Evolutionary conservation across 2,113 vertebrate species (phyloP).

Genomic region (Ellobius talpinus): DNA sequence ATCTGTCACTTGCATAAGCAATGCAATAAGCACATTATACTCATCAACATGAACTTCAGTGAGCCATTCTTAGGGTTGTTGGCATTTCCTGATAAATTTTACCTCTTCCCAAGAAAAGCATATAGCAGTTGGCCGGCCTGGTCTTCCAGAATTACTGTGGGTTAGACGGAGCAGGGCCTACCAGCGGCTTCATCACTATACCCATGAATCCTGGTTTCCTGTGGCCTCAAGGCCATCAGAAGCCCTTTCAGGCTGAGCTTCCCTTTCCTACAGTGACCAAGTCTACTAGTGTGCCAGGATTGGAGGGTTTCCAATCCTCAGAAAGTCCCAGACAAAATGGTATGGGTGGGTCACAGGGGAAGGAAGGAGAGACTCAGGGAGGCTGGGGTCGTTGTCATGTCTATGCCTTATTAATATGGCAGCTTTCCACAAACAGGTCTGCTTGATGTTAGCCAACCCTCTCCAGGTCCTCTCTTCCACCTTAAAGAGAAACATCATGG

Average conservation of each 20-base stretch:
- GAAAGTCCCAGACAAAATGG: background rate
- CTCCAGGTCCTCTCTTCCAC: no score
- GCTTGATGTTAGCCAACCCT: fast-evolving
- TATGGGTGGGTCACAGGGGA: no score
- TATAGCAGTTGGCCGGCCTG: background rate
- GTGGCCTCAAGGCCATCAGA: background rate
- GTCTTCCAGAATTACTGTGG: background rate
- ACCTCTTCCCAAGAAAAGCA: background rate
- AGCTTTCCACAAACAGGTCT: background rate
- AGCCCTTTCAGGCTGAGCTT: background rate
- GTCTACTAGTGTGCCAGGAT: background rate
- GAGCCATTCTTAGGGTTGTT: background rate
- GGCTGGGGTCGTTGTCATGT: background rate
- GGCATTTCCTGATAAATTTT: background rate
- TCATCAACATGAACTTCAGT: background rate
- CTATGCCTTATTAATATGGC: background rate
- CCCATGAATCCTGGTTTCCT: background rate
- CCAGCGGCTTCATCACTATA: background rate
- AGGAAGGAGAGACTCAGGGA: background rate
- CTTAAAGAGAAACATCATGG: background rate
- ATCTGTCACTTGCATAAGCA: background rate
- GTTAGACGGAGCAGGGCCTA: no score
- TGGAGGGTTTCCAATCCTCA: background rate
- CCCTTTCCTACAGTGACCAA: background rate
- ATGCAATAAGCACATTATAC: background rate